Base-by-base conservation (phyloP, 2,888 invertebrate species). In the Crepidodera aurea region DNA sequence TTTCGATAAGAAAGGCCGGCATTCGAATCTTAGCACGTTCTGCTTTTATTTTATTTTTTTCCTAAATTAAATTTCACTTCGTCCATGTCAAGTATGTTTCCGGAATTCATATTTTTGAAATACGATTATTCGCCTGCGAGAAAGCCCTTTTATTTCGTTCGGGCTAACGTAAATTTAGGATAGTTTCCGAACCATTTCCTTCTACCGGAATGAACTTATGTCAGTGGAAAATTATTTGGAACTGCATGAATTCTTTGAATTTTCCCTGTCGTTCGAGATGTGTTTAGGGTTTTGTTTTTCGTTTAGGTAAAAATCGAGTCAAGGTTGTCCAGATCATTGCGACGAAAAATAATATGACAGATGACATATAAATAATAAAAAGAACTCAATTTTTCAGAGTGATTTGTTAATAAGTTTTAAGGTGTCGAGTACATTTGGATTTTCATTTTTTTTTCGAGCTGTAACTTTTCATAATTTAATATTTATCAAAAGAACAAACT, bases 41-140 rank as follows among this genome's bases (percentile, higher is more conserved):
- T 18, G 54, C 48, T 50, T 60, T 55, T 60, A 60, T 22, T 59
- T 59, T 51, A n/a, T 60, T 55, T 22, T 19, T 60, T 15, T 22
- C 27, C 54, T 13, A 50, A 60, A 60, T 60, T 60, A 54, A 60
- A 60, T 60, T 60, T 48, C 48, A 50, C 54, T 54, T 54, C 60
- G 54, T 54, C 50, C 60, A 53, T 32, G 54, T 60, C 60, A 50
- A 53, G 60, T 54, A 54, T 54, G 53, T 60, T 53, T 54, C 54
- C 46, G 60, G 60, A 60, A 60, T 60, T 60, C 53, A 60, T 60
- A 60, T 60, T 50, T 60, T 48, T 60, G 48, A 60, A 60, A 60
- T 60, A 60, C 60, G 60, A 60, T 60, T 60, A 54, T 60, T 54
- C 48, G 60, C 32, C 32, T 39, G 44, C 54, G 54, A 27, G 48